Percentiles rank a stretch among this genome's conserved stretches.
phyloP scores from a whole-genome alignment of 1,140 invertebrate genomes.

The Nasonia longicornis region DNA sequence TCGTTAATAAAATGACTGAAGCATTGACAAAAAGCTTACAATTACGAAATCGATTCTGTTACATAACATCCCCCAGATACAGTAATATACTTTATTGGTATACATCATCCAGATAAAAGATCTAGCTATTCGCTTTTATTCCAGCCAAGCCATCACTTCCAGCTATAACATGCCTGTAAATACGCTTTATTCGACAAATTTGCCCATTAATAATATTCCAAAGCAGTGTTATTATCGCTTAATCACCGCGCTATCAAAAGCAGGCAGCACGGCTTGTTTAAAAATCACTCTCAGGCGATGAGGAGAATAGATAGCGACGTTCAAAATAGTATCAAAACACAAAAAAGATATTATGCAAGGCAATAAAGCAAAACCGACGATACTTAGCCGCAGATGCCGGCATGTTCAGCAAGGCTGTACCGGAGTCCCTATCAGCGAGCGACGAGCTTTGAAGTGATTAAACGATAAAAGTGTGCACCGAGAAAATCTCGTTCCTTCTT shows the following conservation, averaged over 20 bases:
- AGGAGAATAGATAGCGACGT: not conserved
- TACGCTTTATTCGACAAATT: not conserved
- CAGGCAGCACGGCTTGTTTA: not conserved
- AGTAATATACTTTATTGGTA: too few species aligned
- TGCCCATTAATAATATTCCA: not conserved
- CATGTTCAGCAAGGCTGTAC: not conserved
- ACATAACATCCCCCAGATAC: too few species aligned
- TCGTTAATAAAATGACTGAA: too few species aligned
- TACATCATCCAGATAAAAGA: too few species aligned
- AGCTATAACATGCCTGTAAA: not conserved
- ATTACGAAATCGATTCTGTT: too few species aligned
- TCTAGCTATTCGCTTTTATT: too few species aligned
- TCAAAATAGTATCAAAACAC: too few species aligned
- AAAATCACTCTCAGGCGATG: not conserved
- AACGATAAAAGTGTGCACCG: conserved; percentile 13
- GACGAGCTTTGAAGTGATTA: conserved; percentile 4
- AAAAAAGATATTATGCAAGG: not conserved
- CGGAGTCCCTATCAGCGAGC: not conserved
- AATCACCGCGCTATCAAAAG: not conserved
- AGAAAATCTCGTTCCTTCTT: not conserved
- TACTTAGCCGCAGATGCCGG: not conserved
- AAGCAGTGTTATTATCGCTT: not conserved
- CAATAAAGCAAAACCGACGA: not conserved
- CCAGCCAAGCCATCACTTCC: not conserved
- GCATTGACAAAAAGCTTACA: too few species aligned